A percentile compares a stretch with the other conserved stretches of the same genome.
Evolutionary conservation across 2,888 invertebrate genomes (phyloP).

Genomic region (Stenchaetothrips biformis): DNA sequence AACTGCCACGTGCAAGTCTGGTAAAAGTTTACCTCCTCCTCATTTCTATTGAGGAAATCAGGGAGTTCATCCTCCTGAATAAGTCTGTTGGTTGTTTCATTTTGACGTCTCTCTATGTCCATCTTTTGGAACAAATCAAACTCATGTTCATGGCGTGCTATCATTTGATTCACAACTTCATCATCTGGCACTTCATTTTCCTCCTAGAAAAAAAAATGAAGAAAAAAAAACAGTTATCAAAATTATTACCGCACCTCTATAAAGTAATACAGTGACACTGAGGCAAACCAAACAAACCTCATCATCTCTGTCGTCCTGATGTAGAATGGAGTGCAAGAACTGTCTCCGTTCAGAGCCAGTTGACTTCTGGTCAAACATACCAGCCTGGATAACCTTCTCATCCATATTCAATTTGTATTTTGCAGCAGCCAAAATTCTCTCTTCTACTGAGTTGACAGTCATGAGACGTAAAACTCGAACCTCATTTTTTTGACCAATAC

Average conservation of each 20-base stretch:
- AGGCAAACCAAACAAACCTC: conserved; percentile 43
- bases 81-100: conserved; percentile 49
- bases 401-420: conserved; percentile 60
- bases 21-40: conserved; percentile 38
- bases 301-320: conserved; percentile 51
- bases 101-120: conserved; percentile 54
- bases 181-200: conserved; percentile 63
- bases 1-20: background rate
- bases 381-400: conserved; percentile 63
- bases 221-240: background rate
- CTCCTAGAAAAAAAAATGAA: conserved; percentile 44
- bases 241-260: background rate
- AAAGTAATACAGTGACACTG: background rate
- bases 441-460: conserved; percentile 61
- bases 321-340: conserved; percentile 54
- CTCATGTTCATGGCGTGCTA: conserved; percentile 56
- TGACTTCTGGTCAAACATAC: conserved; percentile 62
- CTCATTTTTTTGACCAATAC: conserved; percentile 61
- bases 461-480: conserved; percentile 58
- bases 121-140: conserved; percentile 54
- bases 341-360: conserved; percentile 56
- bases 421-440: conserved; percentile 60
- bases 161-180: conserved; percentile 59
- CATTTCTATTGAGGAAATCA: conserved; percentile 48
- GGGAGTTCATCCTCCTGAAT: conserved; percentile 58